Conservation (phyloP, 2,797 vertebrate species). For the Sparidentex hasta region DNA sequence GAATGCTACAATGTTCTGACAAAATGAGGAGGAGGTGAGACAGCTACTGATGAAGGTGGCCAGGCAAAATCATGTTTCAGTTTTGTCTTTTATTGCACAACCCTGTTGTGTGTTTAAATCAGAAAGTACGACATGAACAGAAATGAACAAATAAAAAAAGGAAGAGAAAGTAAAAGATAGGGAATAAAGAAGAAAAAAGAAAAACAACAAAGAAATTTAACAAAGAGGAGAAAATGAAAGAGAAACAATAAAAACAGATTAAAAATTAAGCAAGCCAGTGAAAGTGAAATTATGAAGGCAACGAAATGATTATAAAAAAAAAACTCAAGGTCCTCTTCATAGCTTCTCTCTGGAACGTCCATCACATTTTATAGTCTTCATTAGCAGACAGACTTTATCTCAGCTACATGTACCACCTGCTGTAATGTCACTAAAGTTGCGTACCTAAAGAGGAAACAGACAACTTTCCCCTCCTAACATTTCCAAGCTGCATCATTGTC, state of each 20-base stretch:
- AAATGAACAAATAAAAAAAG: not conserved
- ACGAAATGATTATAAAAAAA: not conserved
- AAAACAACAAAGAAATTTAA: not conserved
- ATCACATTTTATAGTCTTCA: not conserved
- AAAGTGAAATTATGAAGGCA: not conserved
- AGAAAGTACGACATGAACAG: not conserved
- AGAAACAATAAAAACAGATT: not conserved
- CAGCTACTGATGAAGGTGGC: not conserved
- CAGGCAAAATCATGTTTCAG: not conserved
- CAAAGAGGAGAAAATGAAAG: not conserved
- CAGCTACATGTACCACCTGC: too few species aligned
- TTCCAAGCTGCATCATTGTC: too few species aligned
- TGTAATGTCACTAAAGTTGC: too few species aligned
- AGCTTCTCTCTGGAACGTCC: not conserved
- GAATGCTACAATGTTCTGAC: conserved; percentile 27
- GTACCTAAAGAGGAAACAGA: too few species aligned
- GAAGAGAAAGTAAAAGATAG: conserved; percentile 15
- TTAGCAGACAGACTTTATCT: too few species aligned
- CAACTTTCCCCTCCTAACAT: too few species aligned
- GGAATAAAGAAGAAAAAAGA: not conserved
- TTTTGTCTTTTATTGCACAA: not conserved
- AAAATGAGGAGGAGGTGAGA: conserved; percentile 10
- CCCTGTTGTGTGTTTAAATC: not conserved
- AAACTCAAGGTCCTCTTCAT: not conserved
- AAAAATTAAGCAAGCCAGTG: not conserved